phyloP scores from a whole-genome alignment of 2,113 vertebrate species.

The Chiloscyllium plagiosum region DNA sequence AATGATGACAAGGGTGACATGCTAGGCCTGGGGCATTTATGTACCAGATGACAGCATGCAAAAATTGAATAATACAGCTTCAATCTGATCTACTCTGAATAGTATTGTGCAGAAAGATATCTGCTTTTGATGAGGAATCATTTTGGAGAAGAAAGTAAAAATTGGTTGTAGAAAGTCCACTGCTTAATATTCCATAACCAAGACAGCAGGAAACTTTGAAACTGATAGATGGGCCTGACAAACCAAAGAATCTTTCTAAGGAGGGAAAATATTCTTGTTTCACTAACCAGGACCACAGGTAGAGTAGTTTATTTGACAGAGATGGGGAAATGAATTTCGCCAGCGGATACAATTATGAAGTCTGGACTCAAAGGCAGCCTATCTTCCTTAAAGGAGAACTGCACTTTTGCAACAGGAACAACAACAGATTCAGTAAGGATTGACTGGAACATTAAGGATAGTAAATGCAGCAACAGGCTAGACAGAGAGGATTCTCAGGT shows the following conservation, averaged over 20 bases:
- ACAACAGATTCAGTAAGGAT: not conserved
- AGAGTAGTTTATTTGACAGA: not conserved
- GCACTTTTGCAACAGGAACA: not conserved
- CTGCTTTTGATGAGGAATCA: not conserved
- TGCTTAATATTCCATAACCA: not conserved
- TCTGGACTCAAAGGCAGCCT: not conserved
- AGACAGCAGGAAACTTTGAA: no score
- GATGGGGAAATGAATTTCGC: not conserved
- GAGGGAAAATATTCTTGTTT: not conserved
- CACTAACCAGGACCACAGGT: not conserved
- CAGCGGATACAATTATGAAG: not conserved
- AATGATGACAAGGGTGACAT: not conserved
- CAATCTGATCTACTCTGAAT: not conserved
- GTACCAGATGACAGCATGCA: not conserved
- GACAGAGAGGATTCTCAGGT: no score
- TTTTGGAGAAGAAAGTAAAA: not conserved
- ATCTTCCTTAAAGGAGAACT: not conserved
- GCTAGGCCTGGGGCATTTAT: not conserved
- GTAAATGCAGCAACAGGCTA: not conserved
- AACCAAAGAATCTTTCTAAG: not conserved
- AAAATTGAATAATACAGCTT: not conserved
- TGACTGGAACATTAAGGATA: not conserved
- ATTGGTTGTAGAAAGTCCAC: not conserved
- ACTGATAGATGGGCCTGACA: not conserved
- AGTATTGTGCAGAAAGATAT: not conserved